Conservation (phyloP, 2,113 vertebrate genomes). For the Nibea albiflora region DNA sequence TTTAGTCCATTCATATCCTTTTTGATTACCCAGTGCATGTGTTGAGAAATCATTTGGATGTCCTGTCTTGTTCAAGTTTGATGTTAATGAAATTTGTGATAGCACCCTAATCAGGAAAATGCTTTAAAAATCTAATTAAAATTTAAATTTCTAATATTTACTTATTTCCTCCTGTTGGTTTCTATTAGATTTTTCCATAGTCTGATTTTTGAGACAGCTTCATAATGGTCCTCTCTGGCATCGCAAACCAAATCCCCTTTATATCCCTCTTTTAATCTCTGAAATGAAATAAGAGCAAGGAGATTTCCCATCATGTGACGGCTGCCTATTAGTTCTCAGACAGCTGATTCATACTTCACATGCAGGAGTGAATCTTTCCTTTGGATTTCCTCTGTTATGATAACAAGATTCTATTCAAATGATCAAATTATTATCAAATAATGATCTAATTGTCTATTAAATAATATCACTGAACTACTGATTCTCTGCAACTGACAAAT, state of each 20-base stretch:
- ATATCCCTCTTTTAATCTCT: conserved; percentile 83
- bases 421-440: conserved; percentile 3
- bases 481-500: neutral
- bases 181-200: conserved; percentile 71
- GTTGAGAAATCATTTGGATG: neutral
- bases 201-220: conserved; percentile 76
- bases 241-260: conserved; percentile 76
- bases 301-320: conserved; percentile 80
- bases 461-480: neutral
- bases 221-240: conserved; percentile 72
- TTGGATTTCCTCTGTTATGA: neutral
- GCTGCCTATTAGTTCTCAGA: conserved; percentile 74
- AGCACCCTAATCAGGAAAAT: neutral
- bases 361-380: conserved; percentile 36
- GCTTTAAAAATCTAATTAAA: neutral
- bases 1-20: conserved; percentile 99
- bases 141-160: conserved; percentile 61
- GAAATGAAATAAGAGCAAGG: conserved; percentile 83
- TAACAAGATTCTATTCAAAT: too few species aligned
- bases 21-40: conserved; percentile 42
- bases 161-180: conserved; percentile 31
- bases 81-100: conserved; percentile 10
- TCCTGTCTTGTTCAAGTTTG: neutral
- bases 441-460: conserved; percentile 1
- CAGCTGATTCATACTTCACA: conserved; percentile 49